Conservation (phyloP, 1,140 invertebrate genomes). For the Elymnias hypermnestra region DNA sequence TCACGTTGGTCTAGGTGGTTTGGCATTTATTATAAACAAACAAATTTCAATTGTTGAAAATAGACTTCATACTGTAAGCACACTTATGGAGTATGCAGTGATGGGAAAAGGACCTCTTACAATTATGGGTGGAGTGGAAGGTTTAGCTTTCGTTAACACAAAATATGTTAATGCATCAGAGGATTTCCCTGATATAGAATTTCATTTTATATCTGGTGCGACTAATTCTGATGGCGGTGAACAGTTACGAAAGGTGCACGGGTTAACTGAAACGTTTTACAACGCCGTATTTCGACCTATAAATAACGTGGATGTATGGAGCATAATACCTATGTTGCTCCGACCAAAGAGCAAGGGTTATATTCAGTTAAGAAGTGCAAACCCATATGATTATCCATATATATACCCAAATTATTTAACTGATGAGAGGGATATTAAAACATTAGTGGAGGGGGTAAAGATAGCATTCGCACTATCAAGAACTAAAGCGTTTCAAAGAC, state of each 20-base stretch:
- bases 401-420: constrained; percentile 95
- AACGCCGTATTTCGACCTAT: constrained; percentile 84
- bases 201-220: constrained; percentile 94
- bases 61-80: constrained; percentile 84
- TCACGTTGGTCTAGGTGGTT: constrained; percentile 89
- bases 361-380: constrained; percentile 86
- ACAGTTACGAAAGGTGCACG: constrained; percentile 89
- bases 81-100: constrained; percentile 81
- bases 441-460: constrained; percentile 89
- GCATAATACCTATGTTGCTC: constrained; percentile 89
- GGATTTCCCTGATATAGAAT: constrained; percentile 94
- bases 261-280: constrained; percentile 84
- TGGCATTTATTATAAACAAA: constrained; percentile 87
- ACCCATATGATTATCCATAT: constrained; percentile 93
- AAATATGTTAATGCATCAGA: constrained; percentile 89
- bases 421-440: constrained; percentile 87
- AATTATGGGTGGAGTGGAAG: constrained; percentile 93
- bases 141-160: constrained; percentile 92
- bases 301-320: constrained; percentile 88
- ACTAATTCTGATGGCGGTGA: constrained; percentile 91
- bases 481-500: constrained; percentile 83
- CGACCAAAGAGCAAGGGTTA: constrained; percentile 87
- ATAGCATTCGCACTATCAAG: constrained; percentile 84
- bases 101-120: constrained; percentile 90
- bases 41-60: constrained; percentile 87